A percentile compares a stretch with the other conserved stretches of the same genome.
phyloP scores from a whole-genome alignment of 2,797 vertebrate species.

The Eidolon dupreanum region DNA sequence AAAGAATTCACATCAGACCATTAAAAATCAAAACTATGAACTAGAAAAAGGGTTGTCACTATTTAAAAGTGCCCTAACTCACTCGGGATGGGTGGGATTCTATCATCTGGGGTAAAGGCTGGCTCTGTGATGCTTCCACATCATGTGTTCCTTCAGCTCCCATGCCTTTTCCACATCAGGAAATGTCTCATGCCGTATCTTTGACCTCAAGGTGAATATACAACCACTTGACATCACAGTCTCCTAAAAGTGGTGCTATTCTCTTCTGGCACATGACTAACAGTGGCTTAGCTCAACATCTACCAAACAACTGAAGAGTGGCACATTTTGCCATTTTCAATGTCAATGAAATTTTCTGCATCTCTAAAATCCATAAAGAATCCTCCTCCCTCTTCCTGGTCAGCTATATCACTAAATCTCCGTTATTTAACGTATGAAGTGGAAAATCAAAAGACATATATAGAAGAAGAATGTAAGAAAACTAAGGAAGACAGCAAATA shows the following conservation, averaged over 20 bases:
- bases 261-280: neutral
- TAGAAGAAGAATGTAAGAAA: neutral
- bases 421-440: neutral
- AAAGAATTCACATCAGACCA: neutral
- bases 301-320: neutral
- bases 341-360: neutral
- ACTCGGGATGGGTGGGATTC: neutral
- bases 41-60: neutral
- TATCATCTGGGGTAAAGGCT: neutral
- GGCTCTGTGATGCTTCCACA: neutral
- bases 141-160: neutral
- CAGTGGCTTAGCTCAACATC: neutral
- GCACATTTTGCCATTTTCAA: neutral
- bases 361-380: neutral
- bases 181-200: neutral
- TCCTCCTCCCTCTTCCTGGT: neutral
- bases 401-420: neutral
- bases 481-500: neutral
- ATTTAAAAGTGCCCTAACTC: neutral
- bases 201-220: neutral
- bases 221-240: neutral
- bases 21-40: slow-evolving; percentile 14
- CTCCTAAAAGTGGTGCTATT: neutral
- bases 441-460: neutral
- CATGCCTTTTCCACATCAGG: neutral